Base-by-base conservation (phyloP, 2,888 invertebrate species). In the Cyclophora albipunctata region DNA sequence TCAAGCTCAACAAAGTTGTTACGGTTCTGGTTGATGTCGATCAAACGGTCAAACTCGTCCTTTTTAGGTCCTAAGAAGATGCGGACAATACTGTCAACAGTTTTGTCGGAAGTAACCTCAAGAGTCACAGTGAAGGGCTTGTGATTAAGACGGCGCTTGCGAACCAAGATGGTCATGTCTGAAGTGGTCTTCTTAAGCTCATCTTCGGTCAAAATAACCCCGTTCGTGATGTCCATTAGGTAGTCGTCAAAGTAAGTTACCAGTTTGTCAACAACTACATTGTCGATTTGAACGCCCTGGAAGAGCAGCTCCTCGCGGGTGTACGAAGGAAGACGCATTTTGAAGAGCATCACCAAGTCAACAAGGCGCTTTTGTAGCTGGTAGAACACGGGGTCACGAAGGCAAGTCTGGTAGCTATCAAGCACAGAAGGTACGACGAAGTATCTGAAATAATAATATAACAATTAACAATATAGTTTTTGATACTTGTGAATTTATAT, bases 311-410 rank as follows among this genome's bases (percentile, higher is more conserved):
- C 91, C 34, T 91, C 89, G 50, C 82, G 83, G 5, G 89, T 91
- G 82, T 94, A 94, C 7, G 86, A 78, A 7, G 90, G 86, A 46
- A 92, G 78, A 58, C 89, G 88, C 55, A 77, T 69, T 69, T 92
- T 92, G 87, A 91, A 93, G 45, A 91, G 85, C 58, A 84, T 76
- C 69, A 91, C 89, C 45, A 89, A 83, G 52, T 90, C 75, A 45
- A 90, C 67, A 55, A 93, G 83, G 52, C 91, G 91, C 75, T 93
- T 91, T 71, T 92, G 92, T 53, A 94, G 79, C 59, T 91, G 90
- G 75, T 92, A 95, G 90, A 93, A 94, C 45, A 92, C 89, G 34
- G 94, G 94, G 71, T 95, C 94, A 57, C 94, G 92, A 58, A 93
- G 79, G 62, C 91, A 90, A 3, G 93, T 93, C 66, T 91, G 90